These are phyloP conservation scores for Tadarida brasiliensis DNA, from an alignment of 2,797 vertebrate species.

Conservation along the genomic window DNA sequence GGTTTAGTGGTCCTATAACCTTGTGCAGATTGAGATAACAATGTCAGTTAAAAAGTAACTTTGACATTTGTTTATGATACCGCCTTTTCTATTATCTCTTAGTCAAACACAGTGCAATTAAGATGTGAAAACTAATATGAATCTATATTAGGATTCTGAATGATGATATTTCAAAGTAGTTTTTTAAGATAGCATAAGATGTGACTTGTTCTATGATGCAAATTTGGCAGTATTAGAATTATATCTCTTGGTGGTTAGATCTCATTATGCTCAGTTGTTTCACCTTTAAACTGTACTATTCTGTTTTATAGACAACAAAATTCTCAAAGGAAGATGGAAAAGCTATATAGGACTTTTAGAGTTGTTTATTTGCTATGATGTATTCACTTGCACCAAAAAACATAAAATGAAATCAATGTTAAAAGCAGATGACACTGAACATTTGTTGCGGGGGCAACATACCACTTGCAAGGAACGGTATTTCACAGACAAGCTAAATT, in stretches of 20 bases:
- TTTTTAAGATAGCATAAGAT: conserved; percentile 42
- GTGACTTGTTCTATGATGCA: not conserved
- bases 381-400: conserved; percentile 41
- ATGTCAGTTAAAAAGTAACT: not conserved
- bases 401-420: conserved; percentile 45
- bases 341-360: conserved; percentile 25
- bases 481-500: not conserved
- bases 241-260: not conserved
- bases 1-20: not conserved
- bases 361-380: conserved; percentile 6
- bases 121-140: not conserved
- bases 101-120: not conserved
- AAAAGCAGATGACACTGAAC: not conserved
- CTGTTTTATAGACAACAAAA: not conserved
- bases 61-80: conserved; percentile 25
- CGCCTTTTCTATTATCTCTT: not conserved
- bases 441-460: not conserved
- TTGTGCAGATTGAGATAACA: not conserved
- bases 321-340: conserved; percentile 57
- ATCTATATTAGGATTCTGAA: not conserved
- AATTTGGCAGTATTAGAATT: not conserved
- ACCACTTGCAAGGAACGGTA: not conserved
- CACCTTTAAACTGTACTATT: conserved; percentile 1
- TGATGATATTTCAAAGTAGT: conserved; percentile 40
- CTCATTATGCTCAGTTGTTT: not conserved